phyloP scores from a whole-genome alignment of 2,888 invertebrate genomes.

The Microplitis deprimator region DNA sequence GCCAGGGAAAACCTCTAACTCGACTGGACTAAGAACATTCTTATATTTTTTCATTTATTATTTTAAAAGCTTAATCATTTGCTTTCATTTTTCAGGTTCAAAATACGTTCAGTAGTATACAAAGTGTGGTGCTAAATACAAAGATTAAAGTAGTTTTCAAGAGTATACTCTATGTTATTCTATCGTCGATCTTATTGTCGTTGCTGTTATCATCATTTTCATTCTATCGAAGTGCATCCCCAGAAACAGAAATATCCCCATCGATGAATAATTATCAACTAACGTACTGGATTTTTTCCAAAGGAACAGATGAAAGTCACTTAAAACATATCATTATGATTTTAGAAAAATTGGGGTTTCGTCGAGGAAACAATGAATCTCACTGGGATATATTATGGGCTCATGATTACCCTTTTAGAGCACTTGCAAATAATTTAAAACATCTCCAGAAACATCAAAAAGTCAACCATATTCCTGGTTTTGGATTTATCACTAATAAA shows the following conservation, averaged over 20 bases:
- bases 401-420: slow-evolving; percentile 90
- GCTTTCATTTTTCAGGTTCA: background rate
- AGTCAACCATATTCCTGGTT: slow-evolving; percentile 96
- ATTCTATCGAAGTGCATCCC: slow-evolving; percentile 48
- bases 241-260: slow-evolving; percentile 21
- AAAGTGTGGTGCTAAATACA: slow-evolving; percentile 49
- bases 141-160: slow-evolving; percentile 60
- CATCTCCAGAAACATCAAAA: slow-evolving; percentile 81
- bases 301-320: slow-evolving; percentile 76
- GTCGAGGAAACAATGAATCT: slow-evolving; percentile 73
- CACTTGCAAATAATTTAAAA: slow-evolving; percentile 74
- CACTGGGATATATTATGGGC: slow-evolving; percentile 95
- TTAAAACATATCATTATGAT: slow-evolving; percentile 87
- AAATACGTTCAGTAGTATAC: background rate
- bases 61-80: no score
- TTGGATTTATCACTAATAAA: slow-evolving; percentile 94
- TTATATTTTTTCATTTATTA: no score
- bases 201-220: slow-evolving; percentile 53
- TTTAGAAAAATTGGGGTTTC: slow-evolving; percentile 83
- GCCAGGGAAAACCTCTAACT: no score
- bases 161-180: slow-evolving; percentile 54
- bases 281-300: slow-evolving; percentile 77
- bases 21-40: no score
- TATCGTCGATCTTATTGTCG: slow-evolving; percentile 57
- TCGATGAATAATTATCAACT: slow-evolving; percentile 58